Evolutionary conservation across 2,113 vertebrate genomes (phyloP), one percentile per base, ranked within the genome.

Genomic region (Coracopsis vasa): DNA sequence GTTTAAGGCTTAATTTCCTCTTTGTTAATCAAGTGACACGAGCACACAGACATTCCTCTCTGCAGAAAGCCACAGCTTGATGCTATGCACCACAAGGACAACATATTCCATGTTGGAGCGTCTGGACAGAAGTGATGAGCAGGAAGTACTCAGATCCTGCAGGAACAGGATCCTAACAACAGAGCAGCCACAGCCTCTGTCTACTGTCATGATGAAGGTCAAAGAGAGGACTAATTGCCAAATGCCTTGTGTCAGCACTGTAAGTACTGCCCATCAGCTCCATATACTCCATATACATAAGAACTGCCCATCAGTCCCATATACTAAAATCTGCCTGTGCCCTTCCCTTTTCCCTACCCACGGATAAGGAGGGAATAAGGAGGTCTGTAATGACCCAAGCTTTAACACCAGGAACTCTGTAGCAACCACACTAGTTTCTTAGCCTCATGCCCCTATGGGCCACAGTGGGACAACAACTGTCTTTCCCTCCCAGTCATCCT

Each of bases 1-100:
- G n/a, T 74, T 88, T 93, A 77, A 92, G 51, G 35, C 65, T 81
- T 85, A 31, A 89, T 71, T 80, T 95, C 58, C 62, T 89, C 72
- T 61, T 45, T 58, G 47, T 31, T 90, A 69, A 41, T 48, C 1
- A 0, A 70, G 45, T 62, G 66, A 66, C 66, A 74, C 31, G n/a
- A 91, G 56, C 56, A 71, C 37, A n/a, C n/a, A 80, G 77, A 80
- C 58, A 80, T 61, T 93, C 47, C 23, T 39, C 33, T 50, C 45
- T 83, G 73, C 42, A 80, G 67, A 80, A 62, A 90, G 51, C 58
- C 75, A 73, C 67, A 80, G 69, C 72, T 92, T 78, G 67, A 77
- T 67, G 47, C 58, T 60, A 58, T 44, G 53, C 39, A 84, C 62
- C 39, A 71, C 37, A 86, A 80, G n/a, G 45, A 70, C 61, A 80